Evolutionary conservation across 2,888 invertebrate species (phyloP).

Genomic region (Dione vanillae): DNA sequence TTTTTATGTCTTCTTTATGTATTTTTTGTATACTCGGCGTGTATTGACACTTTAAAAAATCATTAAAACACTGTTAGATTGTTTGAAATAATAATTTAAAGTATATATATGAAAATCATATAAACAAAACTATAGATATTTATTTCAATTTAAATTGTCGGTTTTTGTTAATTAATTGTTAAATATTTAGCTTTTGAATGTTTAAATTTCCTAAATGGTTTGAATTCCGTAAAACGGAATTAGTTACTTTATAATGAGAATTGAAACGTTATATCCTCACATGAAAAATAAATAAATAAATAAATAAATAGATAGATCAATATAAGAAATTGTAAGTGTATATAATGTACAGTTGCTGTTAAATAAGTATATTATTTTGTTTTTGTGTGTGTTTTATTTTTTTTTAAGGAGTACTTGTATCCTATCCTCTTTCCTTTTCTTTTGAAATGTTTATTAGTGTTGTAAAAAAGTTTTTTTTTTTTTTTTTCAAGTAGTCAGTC

Average conservation of each 20-base stretch:
- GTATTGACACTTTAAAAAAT: too few species aligned
- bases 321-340: constrained; percentile 37
- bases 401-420: neutral
- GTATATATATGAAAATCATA: too few species aligned
- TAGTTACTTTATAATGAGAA: neutral
- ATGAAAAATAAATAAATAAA: constrained; percentile 2
- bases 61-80: too few species aligned
- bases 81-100: too few species aligned
- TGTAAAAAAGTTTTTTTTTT: too few species aligned
- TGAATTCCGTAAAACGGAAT: constrained; percentile 3
- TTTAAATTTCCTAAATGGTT: neutral
- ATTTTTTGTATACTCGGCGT: too few species aligned
- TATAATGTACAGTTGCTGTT: constrained; percentile 61
- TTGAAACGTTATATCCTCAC: neutral
- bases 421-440: too few species aligned
- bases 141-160: neutral
- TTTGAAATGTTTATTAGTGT: too few species aligned
- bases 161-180: neutral
- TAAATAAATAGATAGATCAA: neutral
- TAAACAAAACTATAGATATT: too few species aligned
- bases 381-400: constrained; percentile 62
- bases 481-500: too few species aligned
- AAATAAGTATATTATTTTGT: constrained; percentile 72
- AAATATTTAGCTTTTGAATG: neutral
- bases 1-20: too few species aligned